phyloP scores from a whole-genome alignment of 2,113 vertebrate genomes.

The Neomonachus schauinslandi region DNA sequence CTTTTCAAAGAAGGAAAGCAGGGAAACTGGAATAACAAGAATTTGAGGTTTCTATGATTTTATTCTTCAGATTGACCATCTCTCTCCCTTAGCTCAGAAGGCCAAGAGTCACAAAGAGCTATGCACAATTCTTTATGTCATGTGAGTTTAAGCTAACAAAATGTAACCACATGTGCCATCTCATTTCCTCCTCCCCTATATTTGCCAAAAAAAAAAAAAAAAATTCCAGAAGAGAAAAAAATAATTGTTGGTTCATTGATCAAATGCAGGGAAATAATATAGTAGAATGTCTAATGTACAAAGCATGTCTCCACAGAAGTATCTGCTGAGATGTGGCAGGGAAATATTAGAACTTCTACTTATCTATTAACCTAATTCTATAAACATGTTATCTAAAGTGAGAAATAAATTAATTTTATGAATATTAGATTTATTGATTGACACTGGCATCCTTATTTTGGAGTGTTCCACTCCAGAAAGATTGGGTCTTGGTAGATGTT shows the following conservation, averaged over 20 bases:
- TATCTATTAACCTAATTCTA: neutral
- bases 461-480: neutral
- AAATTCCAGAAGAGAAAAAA: neutral
- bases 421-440: neutral
- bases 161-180: neutral
- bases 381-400: neutral
- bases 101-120: neutral
- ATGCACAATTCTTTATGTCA: neutral
- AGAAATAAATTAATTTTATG: neutral
- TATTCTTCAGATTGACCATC: neutral
- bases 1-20: constrained; percentile 22
- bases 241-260: neutral
- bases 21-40: neutral
- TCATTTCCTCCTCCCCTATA: neutral
- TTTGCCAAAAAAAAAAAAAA: neutral
- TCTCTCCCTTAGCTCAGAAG: neutral
- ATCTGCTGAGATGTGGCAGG: neutral
- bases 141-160: constrained; percentile 51
- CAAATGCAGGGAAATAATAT: neutral
- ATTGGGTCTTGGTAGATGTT: neutral
- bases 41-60: neutral
- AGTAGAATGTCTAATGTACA: neutral
- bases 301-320: neutral
- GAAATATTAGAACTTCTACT: neutral
- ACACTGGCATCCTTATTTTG: neutral